A percentile compares a stretch with the other conserved stretches of the same genome.
phyloP scores from a whole-genome alignment of 35 echinoderm and acorn worm species.

The Holothuria glaberrima region DNA sequence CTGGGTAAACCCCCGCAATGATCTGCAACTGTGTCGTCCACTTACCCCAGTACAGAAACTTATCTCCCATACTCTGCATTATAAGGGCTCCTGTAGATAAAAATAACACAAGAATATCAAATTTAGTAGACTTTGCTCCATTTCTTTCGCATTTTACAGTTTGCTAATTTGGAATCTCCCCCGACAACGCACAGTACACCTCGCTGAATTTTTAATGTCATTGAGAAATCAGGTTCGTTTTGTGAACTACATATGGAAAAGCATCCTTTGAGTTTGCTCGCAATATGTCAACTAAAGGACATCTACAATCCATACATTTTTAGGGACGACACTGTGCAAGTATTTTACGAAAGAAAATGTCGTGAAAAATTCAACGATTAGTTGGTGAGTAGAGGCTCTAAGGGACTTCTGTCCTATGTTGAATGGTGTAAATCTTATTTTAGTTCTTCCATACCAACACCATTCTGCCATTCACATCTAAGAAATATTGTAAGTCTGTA shows the following conservation, averaged over 20 bases:
- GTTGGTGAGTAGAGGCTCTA: neutral
- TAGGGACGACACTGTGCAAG: neutral
- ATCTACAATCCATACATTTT: neutral
- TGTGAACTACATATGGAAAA: neutral
- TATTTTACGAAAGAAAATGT: neutral
- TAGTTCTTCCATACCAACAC: no score
- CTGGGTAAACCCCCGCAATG: neutral
- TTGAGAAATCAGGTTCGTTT: neutral
- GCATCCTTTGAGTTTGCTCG: neutral
- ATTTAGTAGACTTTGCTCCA: neutral
- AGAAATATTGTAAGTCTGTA: no score
- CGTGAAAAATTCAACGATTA: neutral
- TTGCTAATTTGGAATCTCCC: neutral
- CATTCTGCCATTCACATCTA: no score
- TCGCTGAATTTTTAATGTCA: no score
- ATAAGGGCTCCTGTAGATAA: neutral
- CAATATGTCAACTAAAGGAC: neutral
- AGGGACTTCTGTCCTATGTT: no score
- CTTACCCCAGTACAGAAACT: neutral
- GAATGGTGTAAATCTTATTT: no score
- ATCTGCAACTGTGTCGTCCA: slow-evolving; percentile 5
- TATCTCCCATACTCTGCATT: neutral
- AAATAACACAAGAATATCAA: neutral
- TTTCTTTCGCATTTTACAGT: neutral
- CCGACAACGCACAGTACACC: no score